phyloP scores from a whole-genome alignment of 2,113 vertebrate genomes.

The Myrmecophaga tridactyla region DNA sequence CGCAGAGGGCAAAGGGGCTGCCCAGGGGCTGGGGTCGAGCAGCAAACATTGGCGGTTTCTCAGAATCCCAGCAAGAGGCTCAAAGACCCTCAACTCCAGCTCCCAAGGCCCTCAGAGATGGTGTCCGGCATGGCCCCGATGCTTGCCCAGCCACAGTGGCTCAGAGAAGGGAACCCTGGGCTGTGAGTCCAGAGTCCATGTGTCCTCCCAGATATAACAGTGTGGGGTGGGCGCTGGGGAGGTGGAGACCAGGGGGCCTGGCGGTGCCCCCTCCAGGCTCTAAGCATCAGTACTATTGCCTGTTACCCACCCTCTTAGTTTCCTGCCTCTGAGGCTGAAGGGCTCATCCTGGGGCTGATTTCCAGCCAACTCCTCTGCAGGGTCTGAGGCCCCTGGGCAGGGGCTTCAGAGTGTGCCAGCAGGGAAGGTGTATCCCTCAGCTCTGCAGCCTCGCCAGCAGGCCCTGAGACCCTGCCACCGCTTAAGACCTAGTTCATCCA shows the following conservation, averaged over 20 bases:
- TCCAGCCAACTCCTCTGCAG: background rate
- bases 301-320: background rate
- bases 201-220: background rate
- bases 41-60: background rate
- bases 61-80: background rate
- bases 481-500: background rate
- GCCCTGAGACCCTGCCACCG: background rate
- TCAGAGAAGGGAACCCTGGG: background rate
- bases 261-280: background rate
- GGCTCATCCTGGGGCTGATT: background rate
- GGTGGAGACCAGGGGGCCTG: background rate
- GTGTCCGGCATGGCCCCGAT: background rate
- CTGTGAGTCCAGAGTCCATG: background rate
- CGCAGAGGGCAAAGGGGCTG: background rate
- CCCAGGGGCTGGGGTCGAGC: background rate
- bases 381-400: background rate
- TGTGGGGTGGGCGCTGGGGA: background rate
- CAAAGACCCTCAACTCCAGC: background rate
- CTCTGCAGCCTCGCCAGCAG: background rate
- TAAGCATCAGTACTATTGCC: background rate
- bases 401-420: background rate
- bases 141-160: background rate
- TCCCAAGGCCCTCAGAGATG: background rate
- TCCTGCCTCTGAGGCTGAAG: background rate
- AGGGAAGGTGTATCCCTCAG: background rate